These are phyloP conservation scores for Calyptommatus sinebrachiatus DNA, from an alignment of 2,113 vertebrate genomes.

Conservation along the genomic window DNA sequence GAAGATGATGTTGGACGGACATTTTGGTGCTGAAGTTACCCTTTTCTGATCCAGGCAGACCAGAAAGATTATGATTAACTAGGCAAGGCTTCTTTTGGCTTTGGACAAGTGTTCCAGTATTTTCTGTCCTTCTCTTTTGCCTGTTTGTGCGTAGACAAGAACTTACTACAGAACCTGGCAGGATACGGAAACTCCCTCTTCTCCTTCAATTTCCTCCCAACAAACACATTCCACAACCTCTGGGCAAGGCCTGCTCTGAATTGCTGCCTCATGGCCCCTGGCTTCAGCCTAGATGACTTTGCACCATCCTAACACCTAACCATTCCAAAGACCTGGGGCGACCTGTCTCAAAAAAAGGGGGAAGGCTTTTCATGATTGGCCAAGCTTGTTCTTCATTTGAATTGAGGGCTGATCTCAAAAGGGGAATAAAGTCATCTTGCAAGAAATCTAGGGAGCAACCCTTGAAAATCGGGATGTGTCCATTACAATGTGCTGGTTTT, in stretches of 20 bases:
- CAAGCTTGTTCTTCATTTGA: neutral
- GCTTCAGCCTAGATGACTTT: neutral
- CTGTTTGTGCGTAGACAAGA: neutral
- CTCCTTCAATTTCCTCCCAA: too few relatives aligned
- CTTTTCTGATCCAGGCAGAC: neutral
- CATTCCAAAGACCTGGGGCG: neutral
- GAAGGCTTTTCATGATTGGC: conserved; percentile 7
- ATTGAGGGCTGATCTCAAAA: neutral
- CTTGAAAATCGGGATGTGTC: conserved; percentile 22
- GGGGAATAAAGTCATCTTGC: neutral
- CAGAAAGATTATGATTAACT: neutral
- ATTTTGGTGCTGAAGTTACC: neutral
- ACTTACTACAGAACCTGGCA: neutral
- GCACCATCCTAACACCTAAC: too few relatives aligned
- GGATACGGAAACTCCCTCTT: fast-evolving
- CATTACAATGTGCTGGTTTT: neutral
- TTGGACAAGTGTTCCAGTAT: neutral
- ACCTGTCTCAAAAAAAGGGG: neutral
- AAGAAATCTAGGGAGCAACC: conserved; percentile 11
- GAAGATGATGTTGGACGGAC: neutral
- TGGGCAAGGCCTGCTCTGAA: fast-evolving
- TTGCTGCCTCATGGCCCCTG: neutral
- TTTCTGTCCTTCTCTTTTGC: neutral
- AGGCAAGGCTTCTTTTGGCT: neutral
- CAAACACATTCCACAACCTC: fast-evolving